Base-by-base conservation (phyloP, 2,113 vertebrate species). In the Uria aalge region DNA sequence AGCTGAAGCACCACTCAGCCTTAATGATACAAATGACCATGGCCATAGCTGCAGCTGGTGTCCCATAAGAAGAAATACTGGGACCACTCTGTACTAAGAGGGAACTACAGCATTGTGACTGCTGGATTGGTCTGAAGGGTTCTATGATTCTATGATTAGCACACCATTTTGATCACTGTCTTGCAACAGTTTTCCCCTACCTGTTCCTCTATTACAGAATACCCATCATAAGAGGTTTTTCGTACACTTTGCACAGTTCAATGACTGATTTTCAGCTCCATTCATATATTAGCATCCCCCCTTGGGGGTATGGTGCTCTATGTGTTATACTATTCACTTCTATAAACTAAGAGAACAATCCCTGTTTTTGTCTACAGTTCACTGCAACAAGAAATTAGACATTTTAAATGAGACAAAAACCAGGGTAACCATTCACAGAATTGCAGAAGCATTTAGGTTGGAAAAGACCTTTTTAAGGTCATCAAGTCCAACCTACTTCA, bases 1-100 rank as follows among this genome's bases (percentile, higher is more conserved):
- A 64, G 50, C 12, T 73, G 56, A 53, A 57, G 19, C 57, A 22
- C 27, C 2, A 1, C 38, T 84, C 32, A 27, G 38, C 9, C 15
- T 14, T 7, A 69, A 8, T 2, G 1, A 34, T 2, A 63, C 13
- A 47, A 64, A 57, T 15, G 8, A 8, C 32, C 53, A 19, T 0
- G 5, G 36, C n/a, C 45, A 55, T 11, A 40, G 41, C 50, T 67
- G 56, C 45, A 52, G 26, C 27, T 86, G 41, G 4, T 52, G 2
- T 38, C 34, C 40, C 53, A 72, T 21, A 11, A 91, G 11, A 23
- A 64, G 40, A 64, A 72, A 47, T 10, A 21, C 63, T 63, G 32
- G 17, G 29, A 24, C 26, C 5, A 3, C 40, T 32, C 11, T 71
- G 30, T 30, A 8, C 34, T 32, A 50, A 13, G 43, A 69, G 56